Evolutionary conservation across 2,113 vertebrate species (phyloP).

Genomic region (Lucifuga dentata): DNA sequence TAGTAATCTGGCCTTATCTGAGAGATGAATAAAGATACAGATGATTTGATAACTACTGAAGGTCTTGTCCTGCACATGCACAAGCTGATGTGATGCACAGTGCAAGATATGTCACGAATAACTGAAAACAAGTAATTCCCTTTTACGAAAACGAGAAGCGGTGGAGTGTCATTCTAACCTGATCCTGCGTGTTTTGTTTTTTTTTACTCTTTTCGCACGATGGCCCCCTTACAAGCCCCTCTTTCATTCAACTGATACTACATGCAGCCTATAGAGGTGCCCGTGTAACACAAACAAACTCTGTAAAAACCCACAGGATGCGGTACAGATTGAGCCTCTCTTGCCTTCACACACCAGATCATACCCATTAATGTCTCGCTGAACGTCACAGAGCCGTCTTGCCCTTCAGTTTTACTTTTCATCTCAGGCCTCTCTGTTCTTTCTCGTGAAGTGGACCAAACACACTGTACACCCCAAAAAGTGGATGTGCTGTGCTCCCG

Average conservation of each 20-base stretch:
- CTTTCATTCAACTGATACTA: background rate
- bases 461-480: conserved; percentile 16
- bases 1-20: conserved; percentile 39
- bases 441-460: too few species aligned
- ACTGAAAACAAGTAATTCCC: too few species aligned
- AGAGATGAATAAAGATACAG: conserved; percentile 44
- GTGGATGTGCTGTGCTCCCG: conserved; percentile 60
- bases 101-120: too few species aligned
- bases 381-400: conserved; percentile 46
- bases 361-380: conserved; percentile 30
- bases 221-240: too few species aligned
- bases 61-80: too few species aligned
- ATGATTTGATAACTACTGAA: too few species aligned
- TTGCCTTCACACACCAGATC: conserved; percentile 8
- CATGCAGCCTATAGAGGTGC: background rate
- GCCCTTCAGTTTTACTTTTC: conserved; percentile 67
- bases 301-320: background rate
- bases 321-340: background rate
- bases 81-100: too few species aligned
- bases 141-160: conserved; percentile 25
- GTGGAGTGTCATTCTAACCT: conserved; percentile 27
- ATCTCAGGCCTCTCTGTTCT: conserved; percentile 29
- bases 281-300: background rate
- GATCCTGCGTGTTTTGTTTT: background rate
- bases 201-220: too few species aligned